Conservation (phyloP, 2,888 invertebrate genomes). For the Drosophila anomelani region DNA sequence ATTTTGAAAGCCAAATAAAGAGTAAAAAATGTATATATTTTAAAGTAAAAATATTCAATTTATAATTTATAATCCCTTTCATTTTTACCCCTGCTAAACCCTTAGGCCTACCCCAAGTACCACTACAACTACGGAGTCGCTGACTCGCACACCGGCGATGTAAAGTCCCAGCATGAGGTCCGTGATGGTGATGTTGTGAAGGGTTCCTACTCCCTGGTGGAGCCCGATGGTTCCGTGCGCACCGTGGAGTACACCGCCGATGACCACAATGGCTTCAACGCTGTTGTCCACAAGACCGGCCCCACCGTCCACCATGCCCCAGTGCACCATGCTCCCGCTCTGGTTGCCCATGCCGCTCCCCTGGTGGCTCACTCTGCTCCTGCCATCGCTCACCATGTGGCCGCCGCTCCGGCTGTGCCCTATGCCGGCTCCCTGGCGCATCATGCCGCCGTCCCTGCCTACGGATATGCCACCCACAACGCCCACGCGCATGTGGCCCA, state of each 20-base stretch:
- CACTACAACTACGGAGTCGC: constrained; percentile 85
- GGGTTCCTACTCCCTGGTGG: constrained; percentile 85
- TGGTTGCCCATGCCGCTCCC: constrained; percentile 63
- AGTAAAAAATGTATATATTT: neutral
- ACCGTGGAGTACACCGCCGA: constrained; percentile 85
- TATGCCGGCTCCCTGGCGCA: constrained; percentile 80
- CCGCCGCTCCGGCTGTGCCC: constrained; percentile 80
- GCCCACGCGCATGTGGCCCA: constrained; percentile 81
- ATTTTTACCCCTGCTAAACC: constrained; percentile 8
- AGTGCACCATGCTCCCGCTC: constrained; percentile 62
- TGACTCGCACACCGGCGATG: constrained; percentile 84
- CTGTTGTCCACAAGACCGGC: constrained; percentile 84
- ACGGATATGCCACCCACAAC: constrained; percentile 81
- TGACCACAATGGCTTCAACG: constrained; percentile 85
- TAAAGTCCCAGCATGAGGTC: constrained; percentile 85
- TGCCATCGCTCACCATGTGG: constrained; percentile 79
- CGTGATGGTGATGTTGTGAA: constrained; percentile 85
- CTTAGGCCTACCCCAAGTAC: constrained; percentile 84
- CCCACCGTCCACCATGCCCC: constrained; percentile 83
- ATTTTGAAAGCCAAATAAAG: neutral
- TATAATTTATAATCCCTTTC: neutral
- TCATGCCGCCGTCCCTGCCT: constrained; percentile 77
- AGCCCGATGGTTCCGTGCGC: constrained; percentile 85
- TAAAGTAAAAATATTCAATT: neutral
- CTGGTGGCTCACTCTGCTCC: constrained; percentile 62